Conservation (phyloP, 2,888 invertebrate species). For the Didymodactylos carnosus region DNA sequence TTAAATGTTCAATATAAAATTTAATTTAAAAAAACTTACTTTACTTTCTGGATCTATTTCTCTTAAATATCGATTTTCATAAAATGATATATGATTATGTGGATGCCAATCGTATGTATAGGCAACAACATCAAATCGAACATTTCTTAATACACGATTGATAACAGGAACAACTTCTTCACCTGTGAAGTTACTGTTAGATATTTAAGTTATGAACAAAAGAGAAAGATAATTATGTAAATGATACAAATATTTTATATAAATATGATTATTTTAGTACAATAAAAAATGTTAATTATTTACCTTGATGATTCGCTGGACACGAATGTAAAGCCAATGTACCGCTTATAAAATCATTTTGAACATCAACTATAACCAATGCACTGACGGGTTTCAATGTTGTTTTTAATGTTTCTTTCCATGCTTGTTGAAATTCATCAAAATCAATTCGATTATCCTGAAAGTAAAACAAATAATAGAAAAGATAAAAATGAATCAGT, state of each 20-base stretch:
- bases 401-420: constrained; percentile 8
- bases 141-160: constrained; percentile 45
- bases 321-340: constrained; percentile 73
- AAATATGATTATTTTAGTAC: background rate
- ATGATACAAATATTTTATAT: too few species aligned
- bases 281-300: background rate
- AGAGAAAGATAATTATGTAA: too few species aligned
- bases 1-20: background rate
- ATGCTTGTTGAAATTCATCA: constrained; percentile 2
- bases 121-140: constrained; percentile 59
- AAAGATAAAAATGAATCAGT: background rate
- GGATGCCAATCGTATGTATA: constrained; percentile 97
- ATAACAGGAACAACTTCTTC: constrained; percentile 63
- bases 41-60: background rate
- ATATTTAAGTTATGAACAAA: too few species aligned
- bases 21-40: background rate
- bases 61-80: constrained; percentile 54
- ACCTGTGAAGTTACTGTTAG: too few species aligned
- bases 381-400: constrained; percentile 33
- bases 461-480: background rate
- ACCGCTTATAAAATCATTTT: constrained; percentile 82
- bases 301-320: constrained; percentile 57
- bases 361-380: constrained; percentile 73
- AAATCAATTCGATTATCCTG: constrained; percentile 8
- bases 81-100: constrained; percentile 77